phyloP scores from a whole-genome alignment of 2,113 vertebrate species.

The Alethe castanea region DNA sequence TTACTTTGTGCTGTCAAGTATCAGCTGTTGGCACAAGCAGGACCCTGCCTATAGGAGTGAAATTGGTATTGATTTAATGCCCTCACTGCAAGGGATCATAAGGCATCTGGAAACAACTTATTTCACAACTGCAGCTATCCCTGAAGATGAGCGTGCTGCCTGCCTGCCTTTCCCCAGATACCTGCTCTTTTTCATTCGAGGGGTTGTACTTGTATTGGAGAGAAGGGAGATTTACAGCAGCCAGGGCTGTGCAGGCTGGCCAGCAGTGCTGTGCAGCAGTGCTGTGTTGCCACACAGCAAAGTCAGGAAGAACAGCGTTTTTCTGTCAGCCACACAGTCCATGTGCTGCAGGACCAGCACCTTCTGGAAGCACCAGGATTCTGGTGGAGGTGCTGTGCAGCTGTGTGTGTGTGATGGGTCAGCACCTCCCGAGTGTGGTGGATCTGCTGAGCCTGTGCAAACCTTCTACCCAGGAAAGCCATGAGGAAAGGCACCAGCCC shows the following conservation, averaged over 20 bases:
- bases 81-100: not conserved
- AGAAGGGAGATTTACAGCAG: not conserved
- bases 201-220: not conserved
- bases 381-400: not conserved
- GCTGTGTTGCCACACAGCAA: not conserved
- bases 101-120: not conserved
- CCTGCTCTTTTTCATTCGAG: not conserved
- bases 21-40: not conserved
- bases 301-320: not conserved
- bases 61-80: not conserved
- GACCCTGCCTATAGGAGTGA: not conserved
- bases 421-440: not conserved
- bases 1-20: not conserved
- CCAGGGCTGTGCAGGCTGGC: not conserved
- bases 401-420: not conserved
- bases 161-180: not conserved
- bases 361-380: constrained; percentile 14
- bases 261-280: not conserved
- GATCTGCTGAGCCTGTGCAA: not conserved
- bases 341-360: not conserved
- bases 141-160: not conserved
- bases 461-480: not conserved
- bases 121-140: not conserved
- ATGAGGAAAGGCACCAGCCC: not conserved
- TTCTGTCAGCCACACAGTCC: not conserved